phyloP scores from a whole-genome alignment of 2,797 vertebrate species.

The Phataginus tetradactyla region DNA sequence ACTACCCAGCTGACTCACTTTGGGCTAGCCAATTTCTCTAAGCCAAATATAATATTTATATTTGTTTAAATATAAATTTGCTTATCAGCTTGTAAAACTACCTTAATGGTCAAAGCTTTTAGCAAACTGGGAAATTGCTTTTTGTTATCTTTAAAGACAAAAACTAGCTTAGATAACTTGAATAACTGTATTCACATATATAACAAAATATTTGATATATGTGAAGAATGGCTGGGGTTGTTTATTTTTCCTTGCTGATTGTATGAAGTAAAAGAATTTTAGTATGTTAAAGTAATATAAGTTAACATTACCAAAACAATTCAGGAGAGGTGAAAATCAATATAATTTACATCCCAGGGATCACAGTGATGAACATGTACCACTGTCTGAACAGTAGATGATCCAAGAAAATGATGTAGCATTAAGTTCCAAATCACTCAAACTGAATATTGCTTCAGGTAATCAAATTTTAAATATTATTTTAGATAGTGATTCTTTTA shows the following conservation, averaged over 20 bases:
- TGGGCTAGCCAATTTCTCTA: background rate
- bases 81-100: background rate
- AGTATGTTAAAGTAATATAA: slow-evolving; percentile 5
- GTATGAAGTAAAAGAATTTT: slow-evolving; percentile 26
- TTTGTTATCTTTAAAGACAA: slow-evolving; percentile 25
- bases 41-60: background rate
- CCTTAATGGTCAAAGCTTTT: background rate
- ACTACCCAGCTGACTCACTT: background rate
- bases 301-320: slow-evolving; percentile 42
- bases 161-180: background rate
- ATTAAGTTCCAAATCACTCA: slow-evolving; percentile 15
- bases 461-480: background rate
- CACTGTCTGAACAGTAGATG: background rate
- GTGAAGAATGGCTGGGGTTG: background rate
- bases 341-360: background rate
- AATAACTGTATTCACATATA: background rate
- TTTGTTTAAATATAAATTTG: slow-evolving; percentile 11
- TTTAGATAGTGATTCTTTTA: background rate
- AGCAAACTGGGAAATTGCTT: background rate
- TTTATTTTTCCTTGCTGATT: slow-evolving; percentile 13
- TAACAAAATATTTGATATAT: background rate
- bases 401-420: background rate
- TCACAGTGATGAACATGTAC: background rate
- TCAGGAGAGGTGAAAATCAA: background rate
- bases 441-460: background rate